Conservation (phyloP, 1,140 invertebrate genomes). For the Sarcophaga bullata region DNA sequence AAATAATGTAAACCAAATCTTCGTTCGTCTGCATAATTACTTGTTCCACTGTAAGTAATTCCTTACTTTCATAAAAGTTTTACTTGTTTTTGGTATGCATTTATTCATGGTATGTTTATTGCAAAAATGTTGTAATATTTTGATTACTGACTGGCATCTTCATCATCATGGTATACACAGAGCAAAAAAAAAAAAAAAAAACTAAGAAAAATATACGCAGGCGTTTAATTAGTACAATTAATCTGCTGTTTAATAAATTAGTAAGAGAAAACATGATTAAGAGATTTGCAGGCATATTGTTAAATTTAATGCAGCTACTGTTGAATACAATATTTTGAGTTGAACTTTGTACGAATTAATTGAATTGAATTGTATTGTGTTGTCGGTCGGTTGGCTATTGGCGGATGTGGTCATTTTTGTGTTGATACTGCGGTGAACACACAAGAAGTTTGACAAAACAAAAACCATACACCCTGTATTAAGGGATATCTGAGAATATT, state of each 20-base stretch:
- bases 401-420: neutral
- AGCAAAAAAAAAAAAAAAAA: neutral
- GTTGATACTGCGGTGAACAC: neutral
- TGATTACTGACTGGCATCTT: neutral
- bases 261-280: slow-evolving; percentile 32
- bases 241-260: slow-evolving; percentile 44
- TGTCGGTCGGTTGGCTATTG: neutral
- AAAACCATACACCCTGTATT: no score
- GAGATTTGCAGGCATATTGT: slow-evolving; percentile 1
- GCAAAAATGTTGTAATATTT: slow-evolving; percentile 25
- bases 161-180: neutral
- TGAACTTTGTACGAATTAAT: neutral
- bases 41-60: neutral
- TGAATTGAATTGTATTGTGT: neutral
- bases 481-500: no score
- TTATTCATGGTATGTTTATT: neutral
- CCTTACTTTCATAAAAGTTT: neutral
- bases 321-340: neutral
- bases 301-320: neutral
- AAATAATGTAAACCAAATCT: neutral
- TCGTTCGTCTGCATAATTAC: neutral
- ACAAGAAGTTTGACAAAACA: neutral
- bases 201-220: neutral
- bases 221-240: slow-evolving; percentile 46
- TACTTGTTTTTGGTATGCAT: slow-evolving; percentile 8